A percentile compares a stretch with the other conserved stretches of the same genome.
phyloP scores from a whole-genome alignment of 1,140 invertebrate species.

The Colletes latitarsis region DNA sequence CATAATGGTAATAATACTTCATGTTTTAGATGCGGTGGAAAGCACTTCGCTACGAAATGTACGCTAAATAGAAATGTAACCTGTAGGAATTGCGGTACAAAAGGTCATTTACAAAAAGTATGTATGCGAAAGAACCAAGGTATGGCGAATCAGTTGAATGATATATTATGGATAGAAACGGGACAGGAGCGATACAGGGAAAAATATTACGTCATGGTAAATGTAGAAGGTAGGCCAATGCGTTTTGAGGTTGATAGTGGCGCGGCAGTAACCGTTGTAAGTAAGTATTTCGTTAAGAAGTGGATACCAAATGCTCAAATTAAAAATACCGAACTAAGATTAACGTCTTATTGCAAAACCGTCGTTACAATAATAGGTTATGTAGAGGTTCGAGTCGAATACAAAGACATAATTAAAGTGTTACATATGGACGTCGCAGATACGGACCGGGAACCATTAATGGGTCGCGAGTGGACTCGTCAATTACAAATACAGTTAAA shows the following conservation, averaged over 20 bases:
- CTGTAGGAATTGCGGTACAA: neutral
- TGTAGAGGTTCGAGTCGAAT: neutral
- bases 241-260: slow-evolving; percentile 23
- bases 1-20: neutral
- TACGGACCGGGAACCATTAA: neutral
- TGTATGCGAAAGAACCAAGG: neutral
- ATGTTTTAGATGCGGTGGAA: neutral
- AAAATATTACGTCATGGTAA: neutral
- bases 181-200: neutral
- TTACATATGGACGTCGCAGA: slow-evolving; percentile 4
- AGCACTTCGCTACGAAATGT: neutral
- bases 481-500: neutral
- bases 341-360: slow-evolving; percentile 16
- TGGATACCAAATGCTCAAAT: neutral
- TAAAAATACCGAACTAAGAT: neutral
- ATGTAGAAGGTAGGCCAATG: neutral
- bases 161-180: neutral
- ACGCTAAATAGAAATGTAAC: neutral
- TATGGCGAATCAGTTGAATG: neutral
- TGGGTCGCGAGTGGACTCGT: slow-evolving; percentile 8
- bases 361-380: neutral
- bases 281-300: neutral
- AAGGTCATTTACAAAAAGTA: neutral
- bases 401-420: neutral
- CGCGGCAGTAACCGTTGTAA: neutral